Conservation (phyloP, 2,113 vertebrate species). For the Scalopus aquaticus region DNA sequence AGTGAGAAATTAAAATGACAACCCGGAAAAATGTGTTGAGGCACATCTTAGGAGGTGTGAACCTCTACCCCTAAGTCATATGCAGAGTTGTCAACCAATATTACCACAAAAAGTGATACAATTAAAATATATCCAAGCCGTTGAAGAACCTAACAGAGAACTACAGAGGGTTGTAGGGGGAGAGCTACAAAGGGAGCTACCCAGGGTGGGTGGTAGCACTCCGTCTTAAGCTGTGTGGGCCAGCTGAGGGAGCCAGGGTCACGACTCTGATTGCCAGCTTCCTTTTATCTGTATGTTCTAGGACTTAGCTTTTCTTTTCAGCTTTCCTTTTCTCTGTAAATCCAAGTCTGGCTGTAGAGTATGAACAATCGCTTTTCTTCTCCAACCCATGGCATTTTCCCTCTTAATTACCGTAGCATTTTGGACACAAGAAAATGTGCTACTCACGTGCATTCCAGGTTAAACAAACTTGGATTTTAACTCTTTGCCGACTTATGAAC, state of each 20-base stretch:
- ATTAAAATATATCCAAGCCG: neutral
- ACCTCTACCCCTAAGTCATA: too few species aligned
- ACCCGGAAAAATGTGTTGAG: neutral
- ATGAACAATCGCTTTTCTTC: neutral
- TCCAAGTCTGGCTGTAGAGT: neutral
- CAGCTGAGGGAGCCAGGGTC: rapidly evolving
- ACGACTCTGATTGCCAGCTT: neutral
- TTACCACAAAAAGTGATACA: too few species aligned
- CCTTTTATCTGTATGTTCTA: neutral
- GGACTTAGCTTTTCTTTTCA: neutral
- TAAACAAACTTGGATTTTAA: neutral
- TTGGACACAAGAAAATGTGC: neutral
- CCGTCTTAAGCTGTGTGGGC: neutral
- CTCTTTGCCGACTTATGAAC: neutral
- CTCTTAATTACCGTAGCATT: neutral
- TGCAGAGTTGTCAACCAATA: too few species aligned
- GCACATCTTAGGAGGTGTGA: too few species aligned
- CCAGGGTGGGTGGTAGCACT: too few species aligned
- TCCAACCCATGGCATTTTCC: neutral
- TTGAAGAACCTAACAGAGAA: neutral
- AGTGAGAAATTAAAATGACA: neutral
- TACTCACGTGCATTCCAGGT: neutral
- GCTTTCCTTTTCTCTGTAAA: neutral
- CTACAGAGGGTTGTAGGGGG: neutral
- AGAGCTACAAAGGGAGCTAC: too few species aligned